Evolutionary conservation across 2,888 invertebrate species (phyloP).

Genomic region (Leptopilina syphax): DNA sequence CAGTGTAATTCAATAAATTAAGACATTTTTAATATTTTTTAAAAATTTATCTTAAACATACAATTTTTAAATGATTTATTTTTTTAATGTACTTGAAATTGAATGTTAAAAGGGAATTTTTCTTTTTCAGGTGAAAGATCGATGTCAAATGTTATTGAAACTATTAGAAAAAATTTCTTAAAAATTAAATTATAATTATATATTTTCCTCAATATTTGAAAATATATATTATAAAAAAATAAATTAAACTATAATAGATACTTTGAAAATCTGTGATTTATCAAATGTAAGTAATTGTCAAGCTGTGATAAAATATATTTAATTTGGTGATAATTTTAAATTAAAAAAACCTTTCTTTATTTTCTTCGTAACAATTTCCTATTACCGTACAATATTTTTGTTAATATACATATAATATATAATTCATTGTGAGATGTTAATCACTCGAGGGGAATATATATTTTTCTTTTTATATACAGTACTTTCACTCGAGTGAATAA

Average conservation of each 20-base stretch:
- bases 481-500: slow-evolving; percentile 18
- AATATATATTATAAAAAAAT: no score
- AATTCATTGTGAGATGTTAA: not conserved
- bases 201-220: no score
- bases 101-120: not conserved
- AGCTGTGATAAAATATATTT: not conserved
- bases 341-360: slow-evolving; percentile 26
- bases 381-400: slow-evolving; percentile 14
- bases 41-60: slow-evolving; percentile 2
- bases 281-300: not conserved
- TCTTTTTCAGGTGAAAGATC: slow-evolving; percentile 77
- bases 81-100: not conserved
- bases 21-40: slow-evolving; percentile 20
- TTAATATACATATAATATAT: not conserved
- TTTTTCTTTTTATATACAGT: slow-evolving; percentile 18
- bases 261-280: not conserved
- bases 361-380: slow-evolving; percentile 28
- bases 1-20: no score
- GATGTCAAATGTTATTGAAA: slow-evolving; percentile 79
- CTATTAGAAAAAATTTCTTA: slow-evolving; percentile 78
- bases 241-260: no score
- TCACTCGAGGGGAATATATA: slow-evolving; percentile 17
- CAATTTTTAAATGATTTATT: no score
- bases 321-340: not conserved
- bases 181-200: slow-evolving; percentile 12